These are phyloP conservation scores for Tachina lurida DNA, from an alignment of 2,888 invertebrate genomes.

Conservation along the genomic window DNA sequence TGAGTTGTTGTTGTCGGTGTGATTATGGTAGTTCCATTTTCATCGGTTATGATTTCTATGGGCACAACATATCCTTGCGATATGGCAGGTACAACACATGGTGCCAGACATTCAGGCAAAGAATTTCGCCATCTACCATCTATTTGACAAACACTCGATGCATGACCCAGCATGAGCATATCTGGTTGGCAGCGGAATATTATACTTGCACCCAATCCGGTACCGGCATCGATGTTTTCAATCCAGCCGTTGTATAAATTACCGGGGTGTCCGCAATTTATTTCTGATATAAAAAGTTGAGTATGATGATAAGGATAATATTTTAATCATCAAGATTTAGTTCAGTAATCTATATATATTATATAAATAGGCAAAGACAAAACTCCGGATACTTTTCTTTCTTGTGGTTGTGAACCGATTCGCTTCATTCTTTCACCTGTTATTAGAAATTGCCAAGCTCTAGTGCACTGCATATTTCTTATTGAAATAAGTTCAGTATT, in stretches of 20 bases:
- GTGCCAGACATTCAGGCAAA: conserved; percentile 94
- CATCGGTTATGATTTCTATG: conserved; percentile 82
- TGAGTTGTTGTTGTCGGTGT: conserved; percentile 79
- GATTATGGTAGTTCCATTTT: conserved; percentile 80
- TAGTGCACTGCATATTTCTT: no score
- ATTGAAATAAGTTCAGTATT: no score
- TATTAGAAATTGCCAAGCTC: no score
- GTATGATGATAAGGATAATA: not conserved
- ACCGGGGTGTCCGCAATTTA: conserved; percentile 97
- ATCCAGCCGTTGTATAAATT: conserved; percentile 97
- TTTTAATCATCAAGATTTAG: no score
- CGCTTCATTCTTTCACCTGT: no score
- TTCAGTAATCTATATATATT: no score
- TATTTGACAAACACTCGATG: conserved; percentile 95
- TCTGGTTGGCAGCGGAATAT: conserved; percentile 96
- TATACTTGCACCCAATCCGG: conserved; percentile 94
- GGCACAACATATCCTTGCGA: conserved; percentile 90
- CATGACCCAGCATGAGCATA: conserved; percentile 94
- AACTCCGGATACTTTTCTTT: no score
- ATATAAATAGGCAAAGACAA: no score
- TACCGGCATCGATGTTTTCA: conserved; percentile 94
- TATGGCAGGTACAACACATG: conserved; percentile 96
- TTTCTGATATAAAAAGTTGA: conserved; percentile 86
- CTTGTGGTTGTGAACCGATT: no score
- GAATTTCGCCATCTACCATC: conserved; percentile 98